phyloP scores from a whole-genome alignment of 2,797 vertebrate genomes.

The Valencia hispanica region DNA sequence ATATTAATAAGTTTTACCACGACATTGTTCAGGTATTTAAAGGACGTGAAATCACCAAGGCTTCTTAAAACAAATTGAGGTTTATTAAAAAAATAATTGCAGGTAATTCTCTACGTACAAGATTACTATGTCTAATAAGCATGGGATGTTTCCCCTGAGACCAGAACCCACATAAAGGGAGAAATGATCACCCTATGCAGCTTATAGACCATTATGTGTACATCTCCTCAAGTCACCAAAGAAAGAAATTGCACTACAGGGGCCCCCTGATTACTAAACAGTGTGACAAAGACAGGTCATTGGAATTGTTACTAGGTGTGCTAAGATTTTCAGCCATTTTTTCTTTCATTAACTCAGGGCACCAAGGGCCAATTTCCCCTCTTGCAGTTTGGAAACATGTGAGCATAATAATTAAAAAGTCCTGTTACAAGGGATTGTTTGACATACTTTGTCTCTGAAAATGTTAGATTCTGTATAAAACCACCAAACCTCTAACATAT shows the following conservation, averaged over 20 bases:
- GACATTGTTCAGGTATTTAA: background rate
- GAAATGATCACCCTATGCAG: background rate
- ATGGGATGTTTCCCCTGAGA: background rate
- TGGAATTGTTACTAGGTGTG: background rate
- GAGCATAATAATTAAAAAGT: background rate
- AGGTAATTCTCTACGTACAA: background rate
- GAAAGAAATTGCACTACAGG: constrained; percentile 1
- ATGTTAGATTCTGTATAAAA: background rate
- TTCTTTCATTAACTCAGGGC: background rate
- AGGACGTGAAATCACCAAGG: background rate
- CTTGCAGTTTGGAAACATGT: background rate
- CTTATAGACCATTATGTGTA: background rate
- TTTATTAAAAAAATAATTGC: constrained; percentile 3
- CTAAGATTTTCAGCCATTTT: background rate
- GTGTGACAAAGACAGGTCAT: background rate
- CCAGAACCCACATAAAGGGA: constrained; percentile 2
- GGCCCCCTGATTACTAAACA: background rate
- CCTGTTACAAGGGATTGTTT: background rate
- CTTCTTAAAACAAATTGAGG: background rate
- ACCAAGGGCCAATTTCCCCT: background rate
- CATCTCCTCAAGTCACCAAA: background rate
- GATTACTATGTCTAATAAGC: background rate
- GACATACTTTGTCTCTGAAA: background rate
- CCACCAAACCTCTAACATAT: background rate
- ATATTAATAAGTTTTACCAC: background rate